Evolutionary conservation across 2,888 invertebrate species (phyloP), one percentile per base, ranked within the genome.

Genomic region (Noctua comes): DNA sequence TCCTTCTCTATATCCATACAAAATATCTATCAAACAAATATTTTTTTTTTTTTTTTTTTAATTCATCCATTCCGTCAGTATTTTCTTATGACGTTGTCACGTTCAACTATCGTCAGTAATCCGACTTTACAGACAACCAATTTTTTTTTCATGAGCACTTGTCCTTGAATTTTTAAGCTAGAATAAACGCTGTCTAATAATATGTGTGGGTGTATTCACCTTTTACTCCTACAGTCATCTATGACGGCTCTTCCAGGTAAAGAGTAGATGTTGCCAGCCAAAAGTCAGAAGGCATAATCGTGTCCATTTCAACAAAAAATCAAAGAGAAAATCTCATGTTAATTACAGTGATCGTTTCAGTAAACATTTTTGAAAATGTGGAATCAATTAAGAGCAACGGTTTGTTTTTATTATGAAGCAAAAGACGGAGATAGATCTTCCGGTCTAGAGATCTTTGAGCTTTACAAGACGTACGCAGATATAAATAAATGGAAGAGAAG

Each of bases 381-480:
- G 64, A 69, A 79, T 79, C 64, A 79, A 82, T 82, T 84, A 79
- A 64, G 64, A 79, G 64, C 80, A 84, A 59, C 80, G n/a, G 64
- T 57, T 72, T 79, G 68, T 65, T 79, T 48, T 73, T 84, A 36
- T 65, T 73, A 43, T 43, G 13, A 43, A 59, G 40, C 59, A 48
- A 68, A 31, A 36, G 48, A 73, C 64, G 27, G 43, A 84, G 64
- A 84, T 80, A 72, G 51, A 69, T 69, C 64, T 79, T 84, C 82
- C 82, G 80, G 64, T 43, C 68, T 43, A 69, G 43, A 65, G 72
- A 69, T 46, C 68, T 84, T 72, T 73, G 68, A 65, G 80, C 57
- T 72, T 73, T 43, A 64, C 24, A 65, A 69, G 57, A 65, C 57
- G 71, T 36, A 43, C 11, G 40, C 21, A 64, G 72, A 79, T 84